These are phyloP conservation scores for Hermetia illucens DNA, from an alignment of 1,140 invertebrate genomes.

Conservation along the genomic window DNA sequence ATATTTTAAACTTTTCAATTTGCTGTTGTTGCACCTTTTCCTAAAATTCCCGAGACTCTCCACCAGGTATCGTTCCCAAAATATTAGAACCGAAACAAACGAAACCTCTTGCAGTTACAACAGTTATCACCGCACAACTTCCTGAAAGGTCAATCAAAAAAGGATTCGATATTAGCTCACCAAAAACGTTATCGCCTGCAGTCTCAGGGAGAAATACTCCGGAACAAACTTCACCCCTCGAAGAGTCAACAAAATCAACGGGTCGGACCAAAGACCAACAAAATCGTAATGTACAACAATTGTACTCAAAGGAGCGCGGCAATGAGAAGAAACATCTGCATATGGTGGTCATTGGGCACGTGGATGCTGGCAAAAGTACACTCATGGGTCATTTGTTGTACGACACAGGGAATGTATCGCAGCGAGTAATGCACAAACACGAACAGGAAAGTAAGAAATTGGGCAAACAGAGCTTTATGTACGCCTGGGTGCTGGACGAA, in stretches of 20 bases:
- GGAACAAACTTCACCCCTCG: slow-evolving; percentile 14
- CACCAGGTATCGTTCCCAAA: no score
- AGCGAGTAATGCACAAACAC: slow-evolving; percentile 91
- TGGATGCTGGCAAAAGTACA: slow-evolving; percentile 98
- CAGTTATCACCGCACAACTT: slow-evolving; percentile 1
- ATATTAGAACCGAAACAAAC: no score
- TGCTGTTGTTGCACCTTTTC: no score
- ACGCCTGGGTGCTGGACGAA: slow-evolving; percentile 99
- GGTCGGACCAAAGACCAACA: slow-evolving; percentile 21
- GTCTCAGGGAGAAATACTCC: slow-evolving; percentile 37
- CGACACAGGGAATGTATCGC: slow-evolving; percentile 77
- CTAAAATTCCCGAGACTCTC: no score
- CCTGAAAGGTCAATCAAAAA: slow-evolving; percentile 19
- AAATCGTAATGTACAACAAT: slow-evolving; percentile 19
- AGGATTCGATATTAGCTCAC: slow-evolving; percentile 32
- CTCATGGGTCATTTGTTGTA: slow-evolving; percentile 90
- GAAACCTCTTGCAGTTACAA: not conserved
- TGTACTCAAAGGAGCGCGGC: slow-evolving; percentile 61
- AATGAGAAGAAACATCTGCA: slow-evolving; percentile 75
- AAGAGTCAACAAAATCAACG: slow-evolving; percentile 11
- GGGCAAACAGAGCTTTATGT: slow-evolving; percentile 96
- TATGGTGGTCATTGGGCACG: slow-evolving; percentile 94
- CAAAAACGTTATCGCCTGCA: slow-evolving; percentile 32
- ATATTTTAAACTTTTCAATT: no score
- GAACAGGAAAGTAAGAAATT: slow-evolving; percentile 95